phyloP scores from a whole-genome alignment of 2,797 vertebrate species.

The Distichodus sexfasciatus region DNA sequence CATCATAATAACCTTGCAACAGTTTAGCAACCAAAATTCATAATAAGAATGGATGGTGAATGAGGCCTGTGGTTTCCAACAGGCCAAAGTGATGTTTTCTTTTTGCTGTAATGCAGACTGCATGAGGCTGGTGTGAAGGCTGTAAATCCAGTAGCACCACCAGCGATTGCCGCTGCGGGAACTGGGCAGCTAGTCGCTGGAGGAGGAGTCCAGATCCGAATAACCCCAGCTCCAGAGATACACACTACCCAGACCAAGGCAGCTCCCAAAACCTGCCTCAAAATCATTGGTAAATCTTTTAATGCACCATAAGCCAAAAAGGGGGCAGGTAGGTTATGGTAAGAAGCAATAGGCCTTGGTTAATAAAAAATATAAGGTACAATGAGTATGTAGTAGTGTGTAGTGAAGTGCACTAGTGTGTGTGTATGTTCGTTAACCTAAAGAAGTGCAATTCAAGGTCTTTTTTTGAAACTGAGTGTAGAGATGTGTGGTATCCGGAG shows the following conservation, averaged over 20 bases:
- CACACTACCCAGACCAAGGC: neutral
- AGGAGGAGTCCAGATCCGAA: slow-evolving; percentile 50
- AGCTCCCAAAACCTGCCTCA: slow-evolving; percentile 50
- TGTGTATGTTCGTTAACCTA: too few relatives aligned
- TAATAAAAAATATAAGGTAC: too few relatives aligned
- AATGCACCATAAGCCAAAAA: neutral
- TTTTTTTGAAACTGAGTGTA: slow-evolving; percentile 35
- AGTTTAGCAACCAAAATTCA: too few relatives aligned
- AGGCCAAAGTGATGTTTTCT: neutral
- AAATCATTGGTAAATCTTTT: slow-evolving; percentile 55
- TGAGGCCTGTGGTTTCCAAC: too few relatives aligned
- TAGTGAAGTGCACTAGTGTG: too few relatives aligned
- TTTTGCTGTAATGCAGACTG: slow-evolving; percentile 40
- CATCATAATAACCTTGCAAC: too few relatives aligned
- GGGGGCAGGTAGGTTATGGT: neutral
- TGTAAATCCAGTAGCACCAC: neutral
- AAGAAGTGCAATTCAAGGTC: slow-evolving; percentile 12
- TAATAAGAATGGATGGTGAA: too few relatives aligned
- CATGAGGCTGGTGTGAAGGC: slow-evolving; percentile 31
- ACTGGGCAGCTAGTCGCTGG: neutral
- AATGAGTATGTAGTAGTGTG: too few relatives aligned
- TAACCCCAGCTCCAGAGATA: slow-evolving; percentile 34
- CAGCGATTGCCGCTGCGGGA: neutral
- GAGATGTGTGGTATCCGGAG: slow-evolving; percentile 28
- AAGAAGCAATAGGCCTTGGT: too few relatives aligned